Evolutionary conservation across 2,888 invertebrate species (phyloP), one percentile per base, ranked within the genome.

Genomic region (Ptychoptera contaminata): DNA sequence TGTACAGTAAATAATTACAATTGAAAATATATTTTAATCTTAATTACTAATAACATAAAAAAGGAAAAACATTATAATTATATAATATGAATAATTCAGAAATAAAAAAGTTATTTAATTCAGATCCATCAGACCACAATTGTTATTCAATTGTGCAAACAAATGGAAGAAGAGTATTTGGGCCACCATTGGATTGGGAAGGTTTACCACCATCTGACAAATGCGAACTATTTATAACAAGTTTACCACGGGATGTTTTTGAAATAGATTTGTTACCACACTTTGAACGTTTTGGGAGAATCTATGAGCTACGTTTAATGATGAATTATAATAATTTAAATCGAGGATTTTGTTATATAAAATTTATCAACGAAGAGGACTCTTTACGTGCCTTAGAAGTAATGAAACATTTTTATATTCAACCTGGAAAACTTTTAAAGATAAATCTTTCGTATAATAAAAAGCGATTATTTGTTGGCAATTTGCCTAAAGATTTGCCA

Each of bases 271-370:
- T 60, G 1, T 16, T 59, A 5, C 48, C 53, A 3, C 54, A 55
- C 8, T 58, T 60, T 46, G 40, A 54, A 10, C 52, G 56, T 5
- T 59, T 58, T 43, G 60, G 60, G 0, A 46, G 48, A 12, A 54
- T 60, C n/a, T 60, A 59, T 39, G 56, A 58, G 44, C 56, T 59
- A 35, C 55, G 60, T 1, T 46, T 60, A 1, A 56, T 58, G 9
- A 54, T 58, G 47, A 58, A 60, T 39, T 58, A 56, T 43, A 53
- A 53, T 44, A 52, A 57, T 14, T 46, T 47, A 2, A 57, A 56
- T 44, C 53, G 60, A 5, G 59, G 59, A 8, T 60, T 55, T 44
- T 58, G 54, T 1, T 59, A 56, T 40, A 53, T 59, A 4, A 53
- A 54, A 32, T 58, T 57, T 47, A 53, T 56, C 1, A 55, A 48